Conservation (phyloP, 2,888 invertebrate genomes). For the Drosophila lacicola region DNA sequence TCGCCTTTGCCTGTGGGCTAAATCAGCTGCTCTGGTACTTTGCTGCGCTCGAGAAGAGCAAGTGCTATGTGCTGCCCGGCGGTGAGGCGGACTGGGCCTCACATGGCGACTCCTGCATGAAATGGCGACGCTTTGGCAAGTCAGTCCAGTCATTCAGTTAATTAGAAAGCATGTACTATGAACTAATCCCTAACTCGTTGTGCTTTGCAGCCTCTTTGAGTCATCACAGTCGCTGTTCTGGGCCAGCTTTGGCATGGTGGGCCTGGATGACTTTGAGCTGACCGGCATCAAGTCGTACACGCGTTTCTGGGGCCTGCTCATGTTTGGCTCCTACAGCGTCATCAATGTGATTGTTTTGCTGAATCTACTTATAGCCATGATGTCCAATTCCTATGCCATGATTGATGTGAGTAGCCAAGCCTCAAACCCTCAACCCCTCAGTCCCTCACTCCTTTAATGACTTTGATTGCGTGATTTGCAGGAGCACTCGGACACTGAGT, state of each 20-base stretch:
- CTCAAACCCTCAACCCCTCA: not conserved
- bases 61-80: constrained; percentile 89
- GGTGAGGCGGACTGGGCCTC: constrained; percentile 92
- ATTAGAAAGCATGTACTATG: constrained; percentile 40
- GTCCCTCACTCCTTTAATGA: constrained; percentile 5
- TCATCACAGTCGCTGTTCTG: constrained; percentile 97
- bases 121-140: constrained; percentile 95
- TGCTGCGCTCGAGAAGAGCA: constrained; percentile 92
- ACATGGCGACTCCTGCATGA: constrained; percentile 91
- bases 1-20: constrained; percentile 96
- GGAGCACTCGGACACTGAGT: constrained; percentile 97
- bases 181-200: not conserved
- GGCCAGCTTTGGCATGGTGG: constrained; percentile 97
- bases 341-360: constrained; percentile 97
- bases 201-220: constrained; percentile 91
- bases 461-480: constrained; percentile 79
- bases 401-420: constrained; percentile 90
- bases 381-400: constrained; percentile 97
- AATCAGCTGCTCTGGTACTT: constrained; percentile 98
- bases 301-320: constrained; percentile 96
- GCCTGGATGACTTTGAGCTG: constrained; percentile 94
- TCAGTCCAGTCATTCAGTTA: constrained; percentile 85
- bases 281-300: constrained; percentile 95
- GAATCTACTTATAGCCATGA: constrained; percentile 98
- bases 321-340: constrained; percentile 98